Evolutionary conservation across 1,140 invertebrate genomes (phyloP), one percentile per base, ranked within the genome.

Genomic region (Atopsyche davidsoni): DNA sequence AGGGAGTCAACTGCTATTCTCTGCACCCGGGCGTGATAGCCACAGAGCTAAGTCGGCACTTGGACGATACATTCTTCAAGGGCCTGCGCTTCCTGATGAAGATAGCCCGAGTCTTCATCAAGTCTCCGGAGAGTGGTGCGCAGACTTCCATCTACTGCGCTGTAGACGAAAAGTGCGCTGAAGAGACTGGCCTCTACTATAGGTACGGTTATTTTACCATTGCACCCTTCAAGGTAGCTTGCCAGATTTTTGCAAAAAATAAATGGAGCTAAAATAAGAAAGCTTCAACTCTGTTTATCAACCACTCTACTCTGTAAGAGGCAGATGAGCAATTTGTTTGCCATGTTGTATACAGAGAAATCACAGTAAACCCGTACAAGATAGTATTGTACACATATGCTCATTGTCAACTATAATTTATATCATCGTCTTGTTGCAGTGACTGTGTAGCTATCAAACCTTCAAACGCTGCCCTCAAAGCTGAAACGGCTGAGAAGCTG

Each of bases 11-110:
- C 7, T 84, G 81, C 1, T 90, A 92, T 75, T 77, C 83, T 31
- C 70, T 90, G 6, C 83, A 94, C 75, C 91, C 91, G 17, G 92
- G 92, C 28, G 70, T 89, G 41, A 85, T 89, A 1, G 77, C 82
- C 59, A 92, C 90, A 6, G 81, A 88, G 51, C 73, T 91, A 23
- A 78, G 78, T 13, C 68, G 87, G 13, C 80, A 92, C 61, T 51
- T 83, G 19, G 67, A 74, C 49, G 59, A 64, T 4, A 62, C 72
- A 1, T 50, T 69, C 40, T 70, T 75, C 45, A 53, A 53, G n/a
- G 70, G 73, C 2, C 14, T 57, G 6, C 32, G 64, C 40, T 61
- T 79, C 10, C 61, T 89, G 3, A 34, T 87, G 0, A 77, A 77
- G 54, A 51, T 89, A 3, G 54, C 80, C 3, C 87, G 80, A 78